These are phyloP conservation scores for Enteromius afrohamiltoni DNA, from an alignment of 2,797 vertebrate species.

Conservation along the genomic window DNA sequence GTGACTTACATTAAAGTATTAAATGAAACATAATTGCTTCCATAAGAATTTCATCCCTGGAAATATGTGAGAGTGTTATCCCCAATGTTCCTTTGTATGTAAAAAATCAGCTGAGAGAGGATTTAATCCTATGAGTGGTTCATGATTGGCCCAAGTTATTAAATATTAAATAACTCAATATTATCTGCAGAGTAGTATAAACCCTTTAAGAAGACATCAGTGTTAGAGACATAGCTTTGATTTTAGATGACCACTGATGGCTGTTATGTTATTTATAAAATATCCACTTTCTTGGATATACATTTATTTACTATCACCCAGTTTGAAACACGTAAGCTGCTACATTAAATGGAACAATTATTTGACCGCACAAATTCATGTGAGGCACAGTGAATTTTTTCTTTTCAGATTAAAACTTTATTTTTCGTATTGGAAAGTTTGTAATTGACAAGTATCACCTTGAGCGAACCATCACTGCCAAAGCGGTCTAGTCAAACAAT, in stretches of 20 bases:
- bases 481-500: conserved; percentile 24
- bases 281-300: neutral
- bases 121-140: conserved; percentile 3
- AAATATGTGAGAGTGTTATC: conserved; percentile 21
- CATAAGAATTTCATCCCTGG: conserved; percentile 10
- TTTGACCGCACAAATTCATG: neutral
- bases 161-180: conserved; percentile 22
- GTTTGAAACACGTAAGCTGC: neutral
- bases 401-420: conserved; percentile 7
- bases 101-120: neutral
- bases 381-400: neutral
- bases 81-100: neutral
- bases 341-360: neutral
- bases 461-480: conserved; percentile 37
- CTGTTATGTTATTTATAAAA: neutral
- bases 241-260: neutral
- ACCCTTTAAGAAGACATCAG: neutral
- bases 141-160: neutral
- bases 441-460: conserved; percentile 44
- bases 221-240: neutral
- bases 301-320: neutral
- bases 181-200: neutral
- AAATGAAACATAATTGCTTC: conserved; percentile 42
- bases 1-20: conserved; percentile 51
- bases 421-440: conserved; percentile 36